Evolutionary conservation across 2,888 invertebrate species (phyloP).

Genomic region (Stenodera caucasica): DNA sequence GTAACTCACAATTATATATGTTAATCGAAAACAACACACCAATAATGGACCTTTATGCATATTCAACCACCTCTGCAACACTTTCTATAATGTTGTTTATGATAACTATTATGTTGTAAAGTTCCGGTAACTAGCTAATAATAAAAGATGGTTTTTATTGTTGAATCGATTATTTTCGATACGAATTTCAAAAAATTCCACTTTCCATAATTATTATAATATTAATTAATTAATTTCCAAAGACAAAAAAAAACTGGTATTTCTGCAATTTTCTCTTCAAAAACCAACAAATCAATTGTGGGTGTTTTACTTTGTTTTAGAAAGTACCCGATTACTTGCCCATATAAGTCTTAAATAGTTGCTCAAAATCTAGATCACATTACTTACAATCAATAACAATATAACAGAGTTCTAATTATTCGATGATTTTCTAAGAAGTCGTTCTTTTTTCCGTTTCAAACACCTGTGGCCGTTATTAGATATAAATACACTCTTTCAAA

Average conservation of each 20-base stretch:
- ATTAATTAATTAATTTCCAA: too few species aligned
- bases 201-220: not conserved
- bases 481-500: not conserved
- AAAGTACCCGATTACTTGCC: conserved; percentile 45
- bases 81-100: conserved; percentile 38
- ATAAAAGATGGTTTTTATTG: conserved; percentile 25
- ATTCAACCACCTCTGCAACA: conserved; percentile 35
- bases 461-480: not conserved
- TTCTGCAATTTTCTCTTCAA: conserved; percentile 39
- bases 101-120: conserved; percentile 31
- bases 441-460: not conserved
- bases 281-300: conserved; percentile 46
- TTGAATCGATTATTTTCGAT: too few species aligned
- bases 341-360: conserved; percentile 37
- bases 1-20: conserved; percentile 48
- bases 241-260: not conserved
- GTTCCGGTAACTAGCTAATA: conserved; percentile 34
- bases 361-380: conserved; percentile 31
- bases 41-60: conserved; percentile 38
- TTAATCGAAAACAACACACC: conserved; percentile 40
- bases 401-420: conserved; percentile 2
- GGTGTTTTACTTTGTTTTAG: conserved; percentile 51
- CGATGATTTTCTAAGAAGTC: conserved; percentile 1
- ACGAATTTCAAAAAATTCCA: not conserved
- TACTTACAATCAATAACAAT: conserved; percentile 21